Evolutionary conservation across 2,888 invertebrate genomes (phyloP), one percentile per base, ranked within the genome.

Genomic region (Drosophila borborema): DNA sequence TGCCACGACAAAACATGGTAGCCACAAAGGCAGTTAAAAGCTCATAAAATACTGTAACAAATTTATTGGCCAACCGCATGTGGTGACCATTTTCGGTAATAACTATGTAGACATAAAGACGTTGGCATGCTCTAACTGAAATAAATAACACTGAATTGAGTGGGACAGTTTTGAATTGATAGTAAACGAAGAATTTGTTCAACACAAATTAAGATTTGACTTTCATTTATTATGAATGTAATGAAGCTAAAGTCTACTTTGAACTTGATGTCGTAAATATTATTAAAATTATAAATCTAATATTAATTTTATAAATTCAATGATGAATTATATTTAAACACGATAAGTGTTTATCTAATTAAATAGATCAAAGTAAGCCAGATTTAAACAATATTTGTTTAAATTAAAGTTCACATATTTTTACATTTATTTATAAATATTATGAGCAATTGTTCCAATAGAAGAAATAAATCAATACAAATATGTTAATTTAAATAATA

Each of bases 1-100:
- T 73, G 41, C 40, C 55, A 73, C 75, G 64, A 85, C 74, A 77
- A 80, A 77, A 66, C 71, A 71, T 86, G 77, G 90, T 90, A 90
- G 89, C 89, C 65, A 83, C 86, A 87, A 89, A 78, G 85, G 73
- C 90, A 83, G 90, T 87, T 87, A 87, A 89, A 90, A 79, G 71
- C 75, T 76, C 74, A 74, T 87, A 87, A 87, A 90, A 87, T 89
- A 89, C 69, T 86, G 70, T 83, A 86, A 87, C 87, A 80, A 79
- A 81, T 87, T 90, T 76, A 90, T 89, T 90, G 84, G 53, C 86
- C 59, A 87, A 90, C 46, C 61, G 43, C 45, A 72, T 51, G 53
- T 28, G 48, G 51, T 12, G 40, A 45, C 36, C 9, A n/a, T 54
- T 64, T 43, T 45, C 10, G n/a, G 41, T 10, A 12, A 12, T 1